Percentiles rank a stretch among this genome's conserved stretches.
Conservation (phyloP, 2,888 invertebrate species). For the Acrobasis consociella region DNA sequence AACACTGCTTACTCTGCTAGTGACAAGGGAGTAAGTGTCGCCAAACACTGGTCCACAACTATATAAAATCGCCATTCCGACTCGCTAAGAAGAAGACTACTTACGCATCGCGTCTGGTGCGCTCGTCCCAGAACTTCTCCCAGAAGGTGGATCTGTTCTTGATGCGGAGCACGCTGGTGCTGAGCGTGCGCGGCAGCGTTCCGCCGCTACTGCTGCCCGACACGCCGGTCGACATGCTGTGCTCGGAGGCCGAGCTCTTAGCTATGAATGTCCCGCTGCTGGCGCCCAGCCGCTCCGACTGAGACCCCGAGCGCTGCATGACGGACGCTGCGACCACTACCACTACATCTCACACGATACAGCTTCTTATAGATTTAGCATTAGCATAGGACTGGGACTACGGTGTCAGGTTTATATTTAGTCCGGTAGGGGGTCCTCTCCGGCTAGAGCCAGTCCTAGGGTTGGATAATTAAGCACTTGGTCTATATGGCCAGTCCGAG, state of each 20-base stretch:
- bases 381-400: too few relatives aligned
- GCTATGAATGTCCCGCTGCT: slow-evolving; percentile 62
- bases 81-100: too few relatives aligned
- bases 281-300: slow-evolving; percentile 79
- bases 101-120: slow-evolving; percentile 87
- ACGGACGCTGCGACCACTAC: slow-evolving; percentile 39
- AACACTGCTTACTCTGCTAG: too few relatives aligned
- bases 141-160: slow-evolving; percentile 91
- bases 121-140: slow-evolving; percentile 91
- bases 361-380: slow-evolving; percentile 29
- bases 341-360: slow-evolving; percentile 47
- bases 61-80: too few relatives aligned
- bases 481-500: too few relatives aligned
- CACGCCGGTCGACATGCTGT: slow-evolving; percentile 79
- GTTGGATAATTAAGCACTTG: too few relatives aligned
- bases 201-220: slow-evolving; percentile 73
- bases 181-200: slow-evolving; percentile 87
- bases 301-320: slow-evolving; percentile 83
- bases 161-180: slow-evolving; percentile 90
- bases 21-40: too few relatives aligned
- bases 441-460: too few relatives aligned
- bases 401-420: too few relatives aligned
- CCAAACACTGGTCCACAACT: too few relatives aligned
- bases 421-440: too few relatives aligned
- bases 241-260: slow-evolving; percentile 76